Percentiles rank a stretch among this genome's conserved stretches.
Conservation (phyloP, 1,140 invertebrate species). For the Drosophila simulans region DNA sequence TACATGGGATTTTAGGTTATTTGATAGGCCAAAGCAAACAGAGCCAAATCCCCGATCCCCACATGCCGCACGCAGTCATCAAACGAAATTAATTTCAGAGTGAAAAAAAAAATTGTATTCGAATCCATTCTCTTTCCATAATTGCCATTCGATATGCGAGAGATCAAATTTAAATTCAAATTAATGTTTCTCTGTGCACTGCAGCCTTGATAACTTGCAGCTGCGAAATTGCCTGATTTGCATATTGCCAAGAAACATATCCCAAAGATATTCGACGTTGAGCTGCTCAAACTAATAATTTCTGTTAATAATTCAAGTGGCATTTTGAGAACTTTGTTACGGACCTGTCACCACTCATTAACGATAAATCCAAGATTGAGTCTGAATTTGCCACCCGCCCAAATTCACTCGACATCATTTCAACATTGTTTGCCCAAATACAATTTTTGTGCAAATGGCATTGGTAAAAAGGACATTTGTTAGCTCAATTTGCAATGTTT, state of each 20-base stretch:
- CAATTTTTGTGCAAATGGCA: conserved; percentile 15
- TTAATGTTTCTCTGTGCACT: conserved; percentile 45
- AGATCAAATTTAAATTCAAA: conserved; percentile 63
- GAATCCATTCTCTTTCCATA: conserved; percentile 32
- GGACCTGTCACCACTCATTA: conserved; percentile 58
- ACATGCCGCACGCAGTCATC: conserved; percentile 9
- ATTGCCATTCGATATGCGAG: conserved; percentile 43
- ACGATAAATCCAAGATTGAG: conserved; percentile 25
- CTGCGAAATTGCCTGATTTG: conserved; percentile 52
- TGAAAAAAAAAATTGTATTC: conserved; percentile 40
- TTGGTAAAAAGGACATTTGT: conserved; percentile 44
- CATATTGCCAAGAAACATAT: conserved; percentile 27
- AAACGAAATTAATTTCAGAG: conserved; percentile 43
- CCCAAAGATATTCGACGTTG: conserved; percentile 37
- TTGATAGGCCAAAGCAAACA: conserved; percentile 41
- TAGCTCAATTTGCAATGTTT: conserved; percentile 40
- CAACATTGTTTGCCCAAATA: conserved; percentile 3
- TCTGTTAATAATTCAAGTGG: conserved; percentile 67
- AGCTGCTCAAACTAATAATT: conserved; percentile 49
- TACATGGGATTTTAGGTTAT: conserved; percentile 48
- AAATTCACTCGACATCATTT: neutral
- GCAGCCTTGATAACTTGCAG: conserved; percentile 29
- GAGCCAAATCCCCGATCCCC: conserved; percentile 11
- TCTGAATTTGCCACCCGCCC: neutral
- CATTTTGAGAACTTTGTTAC: conserved; percentile 13